Evolutionary conservation across 2,113 vertebrate genomes (phyloP).

Genomic region (Addax nasomaculatus): DNA sequence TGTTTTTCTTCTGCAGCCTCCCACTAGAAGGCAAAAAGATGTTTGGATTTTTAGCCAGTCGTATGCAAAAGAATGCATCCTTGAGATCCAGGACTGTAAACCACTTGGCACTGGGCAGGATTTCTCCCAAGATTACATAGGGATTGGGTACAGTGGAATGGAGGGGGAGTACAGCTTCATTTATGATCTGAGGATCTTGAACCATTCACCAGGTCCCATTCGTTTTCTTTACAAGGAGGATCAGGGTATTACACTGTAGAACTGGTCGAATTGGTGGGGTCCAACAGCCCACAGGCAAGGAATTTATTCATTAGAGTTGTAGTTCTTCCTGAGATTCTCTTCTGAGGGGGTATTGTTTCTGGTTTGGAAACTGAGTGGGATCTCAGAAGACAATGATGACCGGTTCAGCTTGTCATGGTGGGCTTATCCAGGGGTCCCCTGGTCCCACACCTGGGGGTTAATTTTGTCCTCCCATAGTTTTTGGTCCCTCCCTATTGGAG

Average conservation of each 20-base stretch:
- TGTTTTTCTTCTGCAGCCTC: neutral
- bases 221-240: neutral
- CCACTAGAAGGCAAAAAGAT: neutral
- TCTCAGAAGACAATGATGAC: neutral
- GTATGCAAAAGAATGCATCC: neutral
- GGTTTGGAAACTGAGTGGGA: neutral
- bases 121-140: neutral
- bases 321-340: neutral
- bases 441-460: neutral
- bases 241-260: neutral
- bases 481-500: neutral
- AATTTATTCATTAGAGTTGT: neutral
- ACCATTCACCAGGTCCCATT: neutral
- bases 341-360: neutral
- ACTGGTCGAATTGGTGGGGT: fast-evolving
- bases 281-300: neutral
- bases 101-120: neutral
- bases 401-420: neutral
- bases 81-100: neutral
- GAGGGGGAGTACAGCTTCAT: neutral
- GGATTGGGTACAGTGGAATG: neutral
- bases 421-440: neutral
- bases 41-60: neutral
- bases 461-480: neutral
- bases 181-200: fast-evolving